Percentiles rank a stretch among this genome's conserved stretches.
Evolutionary conservation across 2,888 invertebrate species (phyloP).

Genomic region (Iselma pallidipennis): DNA sequence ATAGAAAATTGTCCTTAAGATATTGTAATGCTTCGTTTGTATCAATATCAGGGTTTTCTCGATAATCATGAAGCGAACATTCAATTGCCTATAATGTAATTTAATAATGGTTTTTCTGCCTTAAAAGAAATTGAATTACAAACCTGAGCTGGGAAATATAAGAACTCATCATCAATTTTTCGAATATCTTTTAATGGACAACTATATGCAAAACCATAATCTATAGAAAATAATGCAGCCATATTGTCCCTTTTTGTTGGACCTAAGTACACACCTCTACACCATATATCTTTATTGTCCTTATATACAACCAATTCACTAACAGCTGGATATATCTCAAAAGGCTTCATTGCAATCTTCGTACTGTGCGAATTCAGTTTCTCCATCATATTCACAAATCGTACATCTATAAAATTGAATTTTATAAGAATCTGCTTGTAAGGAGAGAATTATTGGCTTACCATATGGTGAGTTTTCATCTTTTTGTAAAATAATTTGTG

Average conservation of each 20-base stretch:
- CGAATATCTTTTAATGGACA: conserved; percentile 29
- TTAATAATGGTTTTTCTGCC: neutral
- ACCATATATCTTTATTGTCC: conserved; percentile 35
- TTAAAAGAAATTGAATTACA: neutral
- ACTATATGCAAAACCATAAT: conserved; percentile 37
- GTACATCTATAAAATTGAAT: conserved; percentile 10
- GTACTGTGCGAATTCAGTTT: conserved; percentile 31
- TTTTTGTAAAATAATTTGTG: conserved; percentile 26
- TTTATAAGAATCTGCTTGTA: neutral
- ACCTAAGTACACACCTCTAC: conserved; percentile 23
- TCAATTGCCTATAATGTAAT: conserved; percentile 31
- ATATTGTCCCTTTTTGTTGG: neutral
- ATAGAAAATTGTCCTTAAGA: conserved; percentile 31
- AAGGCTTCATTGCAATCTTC: conserved; percentile 29
- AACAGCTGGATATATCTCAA: conserved; percentile 37
- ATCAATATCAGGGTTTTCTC: conserved; percentile 24
- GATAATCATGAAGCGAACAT: conserved; percentile 33
- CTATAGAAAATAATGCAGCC: conserved; percentile 37
- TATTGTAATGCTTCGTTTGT: conserved; percentile 24
- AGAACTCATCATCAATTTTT: conserved; percentile 37
- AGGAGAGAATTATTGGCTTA: neutral
- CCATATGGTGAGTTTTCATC: conserved; percentile 12
- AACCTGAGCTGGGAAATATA: conserved; percentile 41
- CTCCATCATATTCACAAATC: conserved; percentile 8
- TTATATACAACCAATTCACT: conserved; percentile 41